phyloP scores from a whole-genome alignment of 2,113 vertebrate species.

The Jaculus jaculus region DNA sequence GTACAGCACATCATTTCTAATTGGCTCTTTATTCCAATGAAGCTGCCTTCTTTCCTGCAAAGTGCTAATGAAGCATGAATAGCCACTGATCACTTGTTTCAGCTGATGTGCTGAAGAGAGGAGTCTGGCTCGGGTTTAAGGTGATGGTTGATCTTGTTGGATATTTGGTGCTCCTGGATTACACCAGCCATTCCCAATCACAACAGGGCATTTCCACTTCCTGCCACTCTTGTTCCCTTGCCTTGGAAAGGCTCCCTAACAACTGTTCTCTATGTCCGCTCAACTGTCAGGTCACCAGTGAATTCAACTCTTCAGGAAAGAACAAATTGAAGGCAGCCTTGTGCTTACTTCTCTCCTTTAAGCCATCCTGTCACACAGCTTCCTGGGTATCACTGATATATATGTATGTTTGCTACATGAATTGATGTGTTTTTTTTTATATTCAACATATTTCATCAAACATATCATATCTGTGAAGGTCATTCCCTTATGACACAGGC shows the following conservation, averaged over 20 bases:
- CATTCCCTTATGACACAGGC: not conserved
- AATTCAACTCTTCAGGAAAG: not conserved
- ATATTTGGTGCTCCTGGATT: not conserved
- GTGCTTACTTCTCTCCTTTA: not conserved
- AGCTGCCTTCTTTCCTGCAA: not conserved
- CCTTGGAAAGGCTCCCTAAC: not conserved
- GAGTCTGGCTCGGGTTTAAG: accelerated
- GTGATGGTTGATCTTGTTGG: not conserved
- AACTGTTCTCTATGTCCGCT: not conserved
- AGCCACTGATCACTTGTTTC: not conserved
- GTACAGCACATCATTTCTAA: not conserved
- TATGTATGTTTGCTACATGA: not conserved
- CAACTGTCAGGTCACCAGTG: not conserved
- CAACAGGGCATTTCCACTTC: not conserved
- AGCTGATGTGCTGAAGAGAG: not conserved
- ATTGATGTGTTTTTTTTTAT: not conserved
- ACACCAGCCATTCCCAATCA: no score
- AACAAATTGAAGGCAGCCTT: not conserved
- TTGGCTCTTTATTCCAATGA: not conserved
- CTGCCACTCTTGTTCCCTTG: not conserved
- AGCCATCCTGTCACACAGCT: accelerated
- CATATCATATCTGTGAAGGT: not conserved
- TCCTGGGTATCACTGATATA: not conserved
- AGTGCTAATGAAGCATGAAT: not conserved
- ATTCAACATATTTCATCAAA: not conserved